Evolutionary conservation across 2,888 invertebrate species (phyloP).

Genomic region (Tillus elongatus): DNA sequence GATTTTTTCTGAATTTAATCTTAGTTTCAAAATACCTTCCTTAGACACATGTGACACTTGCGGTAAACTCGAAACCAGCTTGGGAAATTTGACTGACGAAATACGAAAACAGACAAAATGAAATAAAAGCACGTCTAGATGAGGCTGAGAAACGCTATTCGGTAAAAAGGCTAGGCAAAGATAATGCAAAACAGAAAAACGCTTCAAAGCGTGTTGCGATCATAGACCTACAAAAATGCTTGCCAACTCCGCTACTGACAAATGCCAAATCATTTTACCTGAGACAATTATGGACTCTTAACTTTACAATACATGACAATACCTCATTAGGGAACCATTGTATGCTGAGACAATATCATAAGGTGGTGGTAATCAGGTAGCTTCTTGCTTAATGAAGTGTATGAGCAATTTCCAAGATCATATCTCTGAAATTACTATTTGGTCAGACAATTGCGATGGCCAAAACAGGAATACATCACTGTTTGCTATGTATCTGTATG

Average conservation of each 20-base stretch:
- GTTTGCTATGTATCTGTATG: slow-evolving; percentile 12
- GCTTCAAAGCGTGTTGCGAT: too few species aligned
- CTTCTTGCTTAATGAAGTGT: slow-evolving; percentile 21
- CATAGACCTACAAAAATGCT: slow-evolving; percentile 20
- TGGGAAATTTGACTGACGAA: too few species aligned
- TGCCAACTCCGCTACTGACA: slow-evolving; percentile 17
- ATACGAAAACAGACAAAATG: too few species aligned
- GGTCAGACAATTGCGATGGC: slow-evolving; percentile 17
- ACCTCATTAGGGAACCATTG: slow-evolving; percentile 13
- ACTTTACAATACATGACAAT: slow-evolving; percentile 15
- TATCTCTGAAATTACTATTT: not conserved
- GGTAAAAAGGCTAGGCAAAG: too few species aligned
- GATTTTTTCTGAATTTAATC: too few species aligned
- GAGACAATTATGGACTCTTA: slow-evolving; percentile 18
- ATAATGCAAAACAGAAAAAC: too few species aligned
- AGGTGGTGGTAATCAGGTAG: slow-evolving; percentile 23
- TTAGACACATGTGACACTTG: too few species aligned
- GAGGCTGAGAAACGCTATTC: too few species aligned
- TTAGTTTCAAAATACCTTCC: too few species aligned
- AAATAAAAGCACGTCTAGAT: too few species aligned
- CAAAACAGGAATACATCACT: slow-evolving; percentile 13
- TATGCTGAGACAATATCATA: slow-evolving; percentile 17
- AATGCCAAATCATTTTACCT: slow-evolving; percentile 20
- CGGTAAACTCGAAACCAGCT: too few species aligned
- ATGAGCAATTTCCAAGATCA: too few species aligned